Conservation (phyloP, 2,797 vertebrate genomes). For the Crenuchus spilurus region DNA sequence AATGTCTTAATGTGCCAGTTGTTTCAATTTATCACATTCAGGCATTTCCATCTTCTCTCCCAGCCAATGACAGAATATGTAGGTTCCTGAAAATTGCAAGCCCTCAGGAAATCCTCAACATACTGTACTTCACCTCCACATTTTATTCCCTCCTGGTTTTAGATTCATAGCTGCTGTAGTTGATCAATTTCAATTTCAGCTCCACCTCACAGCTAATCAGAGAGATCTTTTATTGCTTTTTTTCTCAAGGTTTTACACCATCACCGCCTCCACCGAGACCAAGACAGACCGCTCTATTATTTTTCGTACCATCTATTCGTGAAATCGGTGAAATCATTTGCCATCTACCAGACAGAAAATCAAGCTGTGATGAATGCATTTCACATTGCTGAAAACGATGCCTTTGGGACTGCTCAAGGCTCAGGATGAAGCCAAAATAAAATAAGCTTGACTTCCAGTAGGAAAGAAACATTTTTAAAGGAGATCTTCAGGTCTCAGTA, state of each 20-base stretch:
- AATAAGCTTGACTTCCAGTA: neutral
- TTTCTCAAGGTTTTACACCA: conserved; percentile 50
- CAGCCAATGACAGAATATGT: conserved; percentile 31
- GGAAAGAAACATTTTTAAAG: too few species aligned
- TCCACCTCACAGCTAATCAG: conserved; percentile 59
- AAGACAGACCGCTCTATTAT: conserved; percentile 41
- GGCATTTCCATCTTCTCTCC: conserved; percentile 21
- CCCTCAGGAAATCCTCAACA: conserved; percentile 39
- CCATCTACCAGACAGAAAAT: conserved; percentile 37
- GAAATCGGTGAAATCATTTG: conserved; percentile 42
- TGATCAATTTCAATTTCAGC: conserved; percentile 65
- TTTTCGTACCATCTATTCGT: conserved; percentile 40
- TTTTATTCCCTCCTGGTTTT: conserved; percentile 47
- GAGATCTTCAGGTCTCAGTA: too few species aligned
- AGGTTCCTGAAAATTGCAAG: conserved; percentile 28
- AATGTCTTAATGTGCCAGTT: conserved; percentile 5
- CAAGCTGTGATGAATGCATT: conserved; percentile 34
- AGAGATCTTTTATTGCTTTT: conserved; percentile 60
- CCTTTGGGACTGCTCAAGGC: conserved; percentile 22
- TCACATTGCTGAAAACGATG: conserved; percentile 27
- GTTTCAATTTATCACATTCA: conserved; percentile 27
- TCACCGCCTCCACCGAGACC: conserved; percentile 40
- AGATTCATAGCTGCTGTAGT: conserved; percentile 60
- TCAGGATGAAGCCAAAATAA: neutral
- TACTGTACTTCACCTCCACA: conserved; percentile 33